Evolutionary conservation across 1,140 invertebrate genomes (phyloP), one percentile per base, ranked within the genome.

Genomic region (Megalopta genalis): DNA sequence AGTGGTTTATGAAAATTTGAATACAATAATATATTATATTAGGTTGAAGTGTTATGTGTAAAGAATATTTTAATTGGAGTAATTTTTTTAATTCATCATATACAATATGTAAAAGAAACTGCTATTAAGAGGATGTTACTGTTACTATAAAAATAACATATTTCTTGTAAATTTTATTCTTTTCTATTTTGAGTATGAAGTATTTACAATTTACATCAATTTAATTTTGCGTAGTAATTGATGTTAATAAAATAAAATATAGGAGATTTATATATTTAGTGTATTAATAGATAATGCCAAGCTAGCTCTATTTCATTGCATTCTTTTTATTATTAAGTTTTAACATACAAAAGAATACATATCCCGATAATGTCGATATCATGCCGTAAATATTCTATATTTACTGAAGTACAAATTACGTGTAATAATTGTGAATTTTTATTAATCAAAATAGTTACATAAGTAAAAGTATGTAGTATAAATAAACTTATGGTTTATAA

Each of bases 391-490:
- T 32, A 46, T 32, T 73, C 32, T 21, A 4, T 32, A 57, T 66
- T 52, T 37, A 62, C 9, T 25, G 7, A 37, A 57, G 8, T 75
- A 39, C 23, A 66, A 49, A n/a, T n/a, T 25, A 64, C 6, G 25
- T 37, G 32, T 25, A 25, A 65, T 39, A 4, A 52, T 25, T 42
- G 3, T 8, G n/a, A 77, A 39, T 52, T 70, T 52, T 77, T 59
- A 67, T 52, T 46, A n/a, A 32, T 79, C 18, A 69, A 81, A 60
- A 62, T 68, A 80, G 42, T 70, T 69, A 63, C 5, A 57, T 39
- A 72, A 12, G 10, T 27, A 70, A 69, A 69, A 63, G 23, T 14
- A 14, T 32, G 63, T 23, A 79, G 32, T 75, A 49, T 66, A 16
- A 62, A 63, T 54, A 73, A 62, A 16, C 18, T 63, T 63, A 63